Base-by-base conservation (phyloP, 2,797 vertebrate species). In the Hephaestus fuliginosus region DNA sequence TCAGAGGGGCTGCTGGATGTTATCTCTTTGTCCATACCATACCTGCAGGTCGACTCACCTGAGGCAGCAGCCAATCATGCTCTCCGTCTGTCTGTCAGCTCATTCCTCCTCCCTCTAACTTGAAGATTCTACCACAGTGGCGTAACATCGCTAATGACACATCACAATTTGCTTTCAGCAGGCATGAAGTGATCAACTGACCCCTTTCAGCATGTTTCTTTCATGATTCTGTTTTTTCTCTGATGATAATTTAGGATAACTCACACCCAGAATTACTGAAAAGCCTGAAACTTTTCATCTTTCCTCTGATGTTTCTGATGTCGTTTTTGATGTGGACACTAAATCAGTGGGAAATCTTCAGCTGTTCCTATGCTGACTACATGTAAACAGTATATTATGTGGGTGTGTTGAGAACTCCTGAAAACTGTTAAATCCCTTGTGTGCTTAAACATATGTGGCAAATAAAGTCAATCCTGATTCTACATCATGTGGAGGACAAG, bases 1-100 rank as follows among this genome's bases (percentile, higher is more conserved):
- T 95, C 90, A 91, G 87, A 91, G 86, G 82, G 77, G 30, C 70
- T 69, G 25, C 72, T 86, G 85, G 74, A 93, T 93, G 78, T 93
- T 95, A 95, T 95, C 93, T 87, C 53, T 89, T 64, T 9, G 61
- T 79, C 80, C 64, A 84, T 84, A 85, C 75, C 82, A 77, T 88
- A 89, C 78, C 87, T 90, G 86, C 74, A 86, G 82, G 70, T 83
- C 28, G 44, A 88, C 88, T 93, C 87, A 87, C 82, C 84, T 73
- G 75, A 90, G 53, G 68, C 61, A 79, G 62, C 64, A 86, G 82
- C 86, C 82, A 86, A 84, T 92, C 84, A 78, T 7, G 8, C 66
- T 74, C 76, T 66, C 8, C 25, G 57, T 60, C 33, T 67, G n/a
- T 66, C 48, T 77, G 75, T 70, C 68, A 75, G 61, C 60, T 63